Percentiles rank a stretch among this genome's conserved stretches.
Conservation (phyloP, 1,140 invertebrate species). For the Drosophila mauritiana region DNA sequence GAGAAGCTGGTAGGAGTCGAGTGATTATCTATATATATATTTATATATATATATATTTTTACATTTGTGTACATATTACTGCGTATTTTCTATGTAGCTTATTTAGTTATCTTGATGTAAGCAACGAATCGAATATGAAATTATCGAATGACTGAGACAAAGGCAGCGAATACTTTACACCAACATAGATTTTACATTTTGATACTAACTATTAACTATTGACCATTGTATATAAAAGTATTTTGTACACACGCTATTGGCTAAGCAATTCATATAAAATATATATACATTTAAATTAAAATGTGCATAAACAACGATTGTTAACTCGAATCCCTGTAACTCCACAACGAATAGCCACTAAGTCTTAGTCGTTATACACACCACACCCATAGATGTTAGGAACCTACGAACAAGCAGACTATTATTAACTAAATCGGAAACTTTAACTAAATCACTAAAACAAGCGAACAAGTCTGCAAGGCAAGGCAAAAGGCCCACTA, state of each 20-base stretch:
- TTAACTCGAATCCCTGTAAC: slow-evolving; percentile 27
- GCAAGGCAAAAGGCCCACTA: background rate
- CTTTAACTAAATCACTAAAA: slow-evolving; percentile 6
- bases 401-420: background rate
- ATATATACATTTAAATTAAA: background rate
- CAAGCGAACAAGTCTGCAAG: slow-evolving; percentile 13
- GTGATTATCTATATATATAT: slow-evolving; percentile 31
- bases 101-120: slow-evolving; percentile 8
- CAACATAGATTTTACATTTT: slow-evolving; percentile 29
- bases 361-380: slow-evolving; percentile 18
- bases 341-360: slow-evolving; percentile 43
- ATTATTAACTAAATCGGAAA: slow-evolving; percentile 2
- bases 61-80: no score
- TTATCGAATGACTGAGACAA: slow-evolving; percentile 68
- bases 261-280: slow-evolving; percentile 20
- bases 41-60: slow-evolving; percentile 46
- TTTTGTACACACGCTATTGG: slow-evolving; percentile 11
- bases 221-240: slow-evolving; percentile 49
- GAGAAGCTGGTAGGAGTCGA: background rate
- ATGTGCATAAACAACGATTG: slow-evolving; percentile 6
- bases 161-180: slow-evolving; percentile 69
- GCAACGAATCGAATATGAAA: slow-evolving; percentile 73
- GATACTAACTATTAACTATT: slow-evolving; percentile 46
- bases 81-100: slow-evolving; percentile 5
- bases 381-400: slow-evolving; percentile 21